Evolutionary conservation across 2,113 vertebrate genomes (phyloP), one percentile per base, ranked within the genome.

Genomic region (Crotalus tigris): DNA sequence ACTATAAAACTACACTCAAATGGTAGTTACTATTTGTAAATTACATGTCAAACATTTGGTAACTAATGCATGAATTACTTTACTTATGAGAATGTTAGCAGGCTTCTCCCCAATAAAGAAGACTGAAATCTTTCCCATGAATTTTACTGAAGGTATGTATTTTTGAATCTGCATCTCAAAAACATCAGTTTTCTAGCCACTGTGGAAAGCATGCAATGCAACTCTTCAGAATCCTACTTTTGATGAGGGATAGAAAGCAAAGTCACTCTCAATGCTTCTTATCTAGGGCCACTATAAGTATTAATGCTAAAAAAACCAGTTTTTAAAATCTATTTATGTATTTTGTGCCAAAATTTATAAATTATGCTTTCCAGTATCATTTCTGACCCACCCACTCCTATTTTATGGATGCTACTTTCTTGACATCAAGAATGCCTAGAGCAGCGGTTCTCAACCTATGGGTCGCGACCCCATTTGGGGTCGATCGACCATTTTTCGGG

Each of bases 301-400:
- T 58, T 85, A 91, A 54, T 86, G 54, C 87, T 94, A 91, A 26
- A 89, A 94, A 51, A 93, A 95, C 69, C 90, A 91, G 75, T 15
- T 59, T 59, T 69, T 69, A 0, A 95, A 90, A 87, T 93, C 94
- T 96, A 93, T 96, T 95, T 94, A 92, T 90, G 93, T 94, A 94
- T 91, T 94, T 94, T 85, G 91, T 93, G 95, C 94, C 85, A 95
- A 95, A 92, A 49, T 75, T 91, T 87, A 90, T 93, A 89, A 26
- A 92, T 89, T 95, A 96, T 96, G 94, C 94, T 96, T 95, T 96
- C 91, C 61, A 92, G 49, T 95, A 91, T 95, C 94, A 96, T 97
- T 75, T 97, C 19, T 61, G 86, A 93, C 85, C 15, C 49, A 95
- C 17, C 21, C 91, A 1, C 33, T 94, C 89, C 94, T 53, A 90